Percentiles rank a stretch among this genome's conserved stretches.
phyloP scores from a whole-genome alignment of 1,140 invertebrate genomes.

The Drosophila simulans region DNA sequence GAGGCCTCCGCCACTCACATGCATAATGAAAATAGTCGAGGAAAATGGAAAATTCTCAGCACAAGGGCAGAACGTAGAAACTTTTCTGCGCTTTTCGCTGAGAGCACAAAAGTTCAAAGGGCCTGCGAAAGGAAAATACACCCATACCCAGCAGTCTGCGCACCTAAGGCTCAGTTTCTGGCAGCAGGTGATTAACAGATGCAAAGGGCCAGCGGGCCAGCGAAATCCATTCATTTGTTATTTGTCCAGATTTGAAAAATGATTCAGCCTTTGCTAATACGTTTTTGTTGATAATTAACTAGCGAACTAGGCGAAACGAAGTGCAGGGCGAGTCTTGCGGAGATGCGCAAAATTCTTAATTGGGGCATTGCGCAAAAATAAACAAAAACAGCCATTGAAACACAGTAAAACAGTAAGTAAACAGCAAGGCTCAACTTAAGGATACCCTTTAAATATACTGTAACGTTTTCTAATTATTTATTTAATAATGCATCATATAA shows the following conservation, averaged over 20 bases:
- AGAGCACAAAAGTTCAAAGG: constrained; percentile 71
- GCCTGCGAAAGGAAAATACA: constrained; percentile 12
- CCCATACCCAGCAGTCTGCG: background rate
- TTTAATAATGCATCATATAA: no score
- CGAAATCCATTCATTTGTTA: constrained; percentile 56
- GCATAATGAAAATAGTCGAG: constrained; percentile 54
- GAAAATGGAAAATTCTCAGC: constrained; percentile 41
- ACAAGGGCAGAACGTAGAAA: constrained; percentile 36
- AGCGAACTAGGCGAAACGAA: constrained; percentile 20
- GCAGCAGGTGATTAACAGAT: constrained; percentile 51
- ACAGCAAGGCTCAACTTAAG: constrained; percentile 9
- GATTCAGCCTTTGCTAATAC: constrained; percentile 57
- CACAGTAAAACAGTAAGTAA: constrained; percentile 12
- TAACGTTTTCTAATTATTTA: background rate
- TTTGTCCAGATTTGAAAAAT: constrained; percentile 64
- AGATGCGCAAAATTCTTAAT: constrained; percentile 62
- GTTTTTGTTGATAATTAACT: constrained; percentile 66
- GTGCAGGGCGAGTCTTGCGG: constrained; percentile 17
- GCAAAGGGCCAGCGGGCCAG: constrained; percentile 12
- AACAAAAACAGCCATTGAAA: constrained; percentile 51
- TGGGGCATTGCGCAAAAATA: constrained; percentile 76
- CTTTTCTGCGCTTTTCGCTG: constrained; percentile 62
- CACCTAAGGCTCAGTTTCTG: constrained; percentile 19
- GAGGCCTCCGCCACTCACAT: constrained; percentile 44
- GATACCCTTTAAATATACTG: background rate